Evolutionary conservation across 2,888 invertebrate species (phyloP), one percentile per base, ranked within the genome.

Genomic region (Argyra leucocephala): DNA sequence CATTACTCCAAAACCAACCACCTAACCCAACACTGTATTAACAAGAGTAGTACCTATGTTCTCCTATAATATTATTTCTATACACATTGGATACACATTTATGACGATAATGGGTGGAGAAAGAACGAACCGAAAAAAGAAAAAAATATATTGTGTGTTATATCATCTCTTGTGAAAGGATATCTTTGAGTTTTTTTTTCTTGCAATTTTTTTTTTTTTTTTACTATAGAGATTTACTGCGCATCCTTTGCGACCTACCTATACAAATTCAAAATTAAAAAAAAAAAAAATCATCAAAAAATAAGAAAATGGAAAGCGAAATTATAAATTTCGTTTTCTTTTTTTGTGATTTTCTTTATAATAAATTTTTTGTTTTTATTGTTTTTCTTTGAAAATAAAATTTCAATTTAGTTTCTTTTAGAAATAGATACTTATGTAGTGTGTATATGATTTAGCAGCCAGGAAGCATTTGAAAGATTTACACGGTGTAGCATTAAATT

Each of bases 221-320:
- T 48, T 48, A 48, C 48, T 48, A 48, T 48, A 48, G 48, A 48
- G 48, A 48, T 48, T 48, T 48, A 48, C 48, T 48, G 48, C 48
- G 48, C 48, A 48, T 48, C 48, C 48, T 48, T 48, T 48, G 21
- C 31, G 61, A 61, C 61, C 61, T 61, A 61, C 61, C 61, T 61
- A 61, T 61, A 31, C 61, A 61, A 58, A 22, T 58, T 58, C 3
- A 58, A 58, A 48, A 48, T 5, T 18, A 48, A 15, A 37, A 37
- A 2, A 37, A 5, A 37, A 37, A 5, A 37, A 37, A 37, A 37
- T 37, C 5, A 5, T 37, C 6, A 37, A 37, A 37, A 10, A 15
- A 37, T 10, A 37, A 15, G 37, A 9, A 37, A 37, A n/a, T 18
- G 18, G 15, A 48, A n/a, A 48, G 15, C 48, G 48, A 48, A 48